A percentile compares a stretch with the other conserved stretches of the same genome.
phyloP scores from a whole-genome alignment of 2,113 vertebrate species.

The Mus spicilegus region DNA sequence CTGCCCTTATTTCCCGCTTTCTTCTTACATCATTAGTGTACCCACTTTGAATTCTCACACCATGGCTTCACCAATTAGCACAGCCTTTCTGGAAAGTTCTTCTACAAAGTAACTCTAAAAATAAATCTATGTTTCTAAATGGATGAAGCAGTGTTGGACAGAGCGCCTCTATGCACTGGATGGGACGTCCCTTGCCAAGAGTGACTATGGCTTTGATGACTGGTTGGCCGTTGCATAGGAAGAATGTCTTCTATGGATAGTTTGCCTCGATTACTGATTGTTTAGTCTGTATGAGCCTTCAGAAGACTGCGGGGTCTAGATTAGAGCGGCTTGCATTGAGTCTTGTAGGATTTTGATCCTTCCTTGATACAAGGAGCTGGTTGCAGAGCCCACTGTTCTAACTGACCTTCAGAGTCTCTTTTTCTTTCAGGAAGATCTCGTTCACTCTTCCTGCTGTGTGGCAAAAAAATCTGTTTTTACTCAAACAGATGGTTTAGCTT shows the following conservation, averaged over 20 bases:
- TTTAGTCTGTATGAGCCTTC: background rate
- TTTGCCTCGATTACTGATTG: background rate
- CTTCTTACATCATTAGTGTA: background rate
- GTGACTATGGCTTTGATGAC: background rate
- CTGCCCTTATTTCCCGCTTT: background rate
- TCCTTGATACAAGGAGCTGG: background rate
- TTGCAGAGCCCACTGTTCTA: background rate
- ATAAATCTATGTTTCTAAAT: background rate
- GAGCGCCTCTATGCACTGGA: background rate
- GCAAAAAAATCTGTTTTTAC: conserved; percentile 48
- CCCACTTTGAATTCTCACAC: background rate
- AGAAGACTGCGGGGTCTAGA: background rate
- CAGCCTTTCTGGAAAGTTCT: conserved; percentile 1
- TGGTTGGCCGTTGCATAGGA: background rate
- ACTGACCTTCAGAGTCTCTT: background rate
- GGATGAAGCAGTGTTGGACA: background rate
- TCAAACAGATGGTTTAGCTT: conserved; percentile 69
- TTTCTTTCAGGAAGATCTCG: conserved; percentile 24
- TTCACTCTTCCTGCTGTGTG: conserved; percentile 28
- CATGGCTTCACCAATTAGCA: background rate
- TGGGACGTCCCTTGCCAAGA: background rate
- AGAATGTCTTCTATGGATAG: background rate
- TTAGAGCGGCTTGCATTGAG: background rate
- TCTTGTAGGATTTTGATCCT: background rate
- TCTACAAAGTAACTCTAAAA: background rate